Base-by-base conservation (phyloP, 1,140 invertebrate species). In the Drosophila nigromelanica region DNA sequence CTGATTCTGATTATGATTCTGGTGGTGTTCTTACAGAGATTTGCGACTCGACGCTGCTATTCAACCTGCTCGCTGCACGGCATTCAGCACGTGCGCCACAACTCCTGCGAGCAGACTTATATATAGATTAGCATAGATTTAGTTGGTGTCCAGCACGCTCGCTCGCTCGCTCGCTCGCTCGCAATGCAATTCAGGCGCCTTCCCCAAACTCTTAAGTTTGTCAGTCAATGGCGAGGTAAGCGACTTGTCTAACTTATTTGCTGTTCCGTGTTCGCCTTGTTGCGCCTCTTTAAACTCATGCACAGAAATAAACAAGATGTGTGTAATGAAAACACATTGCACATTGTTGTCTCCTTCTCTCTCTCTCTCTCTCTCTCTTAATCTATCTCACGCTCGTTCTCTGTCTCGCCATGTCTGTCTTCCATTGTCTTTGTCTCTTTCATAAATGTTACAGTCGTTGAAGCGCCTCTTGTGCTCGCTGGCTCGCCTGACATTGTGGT, bases 91-190 rank as follows among this genome's bases (percentile, higher is more conserved):
- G 92, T 95, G 89, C 93, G 95, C 74, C 95, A 95, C 92, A 95
- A 95, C 91, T 95, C 95, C 92, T 95, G 95, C 92, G 95, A 95
- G 93, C 95, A 95, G 92, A 95, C 95, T 89, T 95, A 95, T 93
- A 96, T 96, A 94, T 96, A 95, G 95, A 92, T 86, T 87, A 85
- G 85, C 74, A 37, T 78, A 89, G 70, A 67, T 64, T 89, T 83
- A 72, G 73, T 73, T 73, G 70, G 33, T 30, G 33, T 21, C 45
- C 58, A 52, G 59, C 52, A 50, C 11, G 39, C 24, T 51, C 27
- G 68, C 43, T 35, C 15, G 68, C 43, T 35, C 30, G 73, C 63
- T 27, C 0, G 27, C 27, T 27, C 27, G 27, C 27, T 27, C 27
- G 27, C 27, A 64, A 33, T 59, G 71, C 4, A 27, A 52, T 68